Conservation (phyloP, 2,797 vertebrate genomes). For the Sebastes trivittatus region DNA sequence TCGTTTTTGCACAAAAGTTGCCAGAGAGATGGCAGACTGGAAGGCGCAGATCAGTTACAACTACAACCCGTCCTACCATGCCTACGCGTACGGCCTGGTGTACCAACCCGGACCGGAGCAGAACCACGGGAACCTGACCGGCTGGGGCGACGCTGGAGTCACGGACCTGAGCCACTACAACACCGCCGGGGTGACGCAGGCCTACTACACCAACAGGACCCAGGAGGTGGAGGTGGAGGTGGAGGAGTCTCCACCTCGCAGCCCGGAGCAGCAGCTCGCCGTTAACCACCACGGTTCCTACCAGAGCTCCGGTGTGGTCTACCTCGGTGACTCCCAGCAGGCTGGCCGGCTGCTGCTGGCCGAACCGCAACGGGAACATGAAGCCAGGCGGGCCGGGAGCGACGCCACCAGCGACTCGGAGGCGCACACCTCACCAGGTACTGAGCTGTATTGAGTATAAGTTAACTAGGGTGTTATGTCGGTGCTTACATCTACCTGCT, state of each 20-base stretch:
- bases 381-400: constrained; percentile 50
- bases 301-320: constrained; percentile 49
- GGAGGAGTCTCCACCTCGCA: constrained; percentile 55
- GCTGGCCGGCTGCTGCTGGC: constrained; percentile 34
- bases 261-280: constrained; percentile 52
- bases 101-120: constrained; percentile 73
- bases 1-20: too few species aligned
- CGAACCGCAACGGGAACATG: constrained; percentile 26
- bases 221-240: not conserved
- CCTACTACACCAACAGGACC: constrained; percentile 49
- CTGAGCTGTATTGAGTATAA: too few species aligned
- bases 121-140: constrained; percentile 40
- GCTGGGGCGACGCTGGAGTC: constrained; percentile 64
- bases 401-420: constrained; percentile 76
- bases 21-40: constrained; percentile 78
- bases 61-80: constrained; percentile 75
- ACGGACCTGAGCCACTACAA: constrained; percentile 44
- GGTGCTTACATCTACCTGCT: not conserved
- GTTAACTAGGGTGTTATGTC: fast-evolving
- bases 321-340: constrained; percentile 53
- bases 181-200: constrained; percentile 21
- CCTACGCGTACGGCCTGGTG: constrained; percentile 76
- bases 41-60: constrained; percentile 76
- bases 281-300: constrained; percentile 23
- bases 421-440: constrained; percentile 75